Evolutionary conservation across 2,797 vertebrate species (phyloP).

Genomic region (Gallinago stenura): DNA sequence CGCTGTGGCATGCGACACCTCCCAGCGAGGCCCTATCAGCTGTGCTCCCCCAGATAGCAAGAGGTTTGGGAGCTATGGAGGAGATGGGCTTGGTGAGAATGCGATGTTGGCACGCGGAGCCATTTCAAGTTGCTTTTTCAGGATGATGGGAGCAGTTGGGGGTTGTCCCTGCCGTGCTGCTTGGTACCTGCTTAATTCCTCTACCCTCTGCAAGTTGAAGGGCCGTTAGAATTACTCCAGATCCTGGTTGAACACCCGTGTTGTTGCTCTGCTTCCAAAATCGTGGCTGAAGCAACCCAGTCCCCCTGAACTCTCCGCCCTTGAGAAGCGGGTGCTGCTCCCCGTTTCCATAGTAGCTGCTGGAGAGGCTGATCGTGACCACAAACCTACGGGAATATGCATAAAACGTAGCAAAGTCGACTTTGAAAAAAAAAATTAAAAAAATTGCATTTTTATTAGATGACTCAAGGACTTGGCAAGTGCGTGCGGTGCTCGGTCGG

Average conservation of each 20-base stretch:
- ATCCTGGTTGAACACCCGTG: accelerated
- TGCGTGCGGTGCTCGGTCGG: background rate
- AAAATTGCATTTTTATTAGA: conserved; percentile 18
- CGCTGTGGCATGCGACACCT: conserved; percentile 65
- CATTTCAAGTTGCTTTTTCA: conserved; percentile 21
- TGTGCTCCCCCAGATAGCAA: conserved; percentile 63
- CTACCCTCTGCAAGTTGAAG: background rate
- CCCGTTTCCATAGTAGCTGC: conserved; percentile 57
- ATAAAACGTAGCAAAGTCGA: background rate
- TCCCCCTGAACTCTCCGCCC: conserved; percentile 4
- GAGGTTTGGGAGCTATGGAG: background rate
- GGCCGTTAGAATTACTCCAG: background rate
- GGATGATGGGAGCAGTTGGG: conserved; percentile 54
- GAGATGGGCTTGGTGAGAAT: conserved; percentile 30
- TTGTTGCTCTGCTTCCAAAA: background rate
- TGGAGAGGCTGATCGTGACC: conserved; percentile 46
- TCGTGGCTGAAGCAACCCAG: background rate
- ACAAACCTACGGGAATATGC: conserved; percentile 24
- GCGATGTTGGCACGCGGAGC: background rate
- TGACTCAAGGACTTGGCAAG: conserved; percentile 19
- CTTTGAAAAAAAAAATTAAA: background rate
- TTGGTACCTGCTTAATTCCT: background rate
- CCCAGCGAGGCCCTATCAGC: conserved; percentile 50
- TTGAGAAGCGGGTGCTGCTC: conserved; percentile 11
- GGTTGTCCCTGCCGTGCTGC: background rate